phyloP scores from a whole-genome alignment of 2,797 vertebrate genomes.

The Darevskia mixta region DNA sequence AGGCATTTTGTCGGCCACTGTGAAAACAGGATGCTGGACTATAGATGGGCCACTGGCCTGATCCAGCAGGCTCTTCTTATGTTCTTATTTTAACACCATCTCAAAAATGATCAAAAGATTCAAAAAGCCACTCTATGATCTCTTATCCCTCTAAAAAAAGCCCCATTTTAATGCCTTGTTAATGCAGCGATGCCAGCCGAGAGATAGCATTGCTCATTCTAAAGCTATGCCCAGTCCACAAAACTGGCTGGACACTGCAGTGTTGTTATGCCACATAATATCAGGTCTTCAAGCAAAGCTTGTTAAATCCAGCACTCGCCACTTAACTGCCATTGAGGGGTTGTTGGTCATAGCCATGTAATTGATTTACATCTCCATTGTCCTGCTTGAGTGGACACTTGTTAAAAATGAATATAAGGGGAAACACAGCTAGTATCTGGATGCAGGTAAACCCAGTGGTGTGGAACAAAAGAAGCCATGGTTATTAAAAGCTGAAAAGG shows the following conservation, averaged over 20 bases:
- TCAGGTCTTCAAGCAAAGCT: slow-evolving; percentile 14
- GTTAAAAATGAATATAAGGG: slow-evolving; percentile 15
- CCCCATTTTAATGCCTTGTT: neutral
- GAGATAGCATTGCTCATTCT: neutral
- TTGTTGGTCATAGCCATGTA: slow-evolving; percentile 24
- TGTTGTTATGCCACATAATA: slow-evolving; percentile 20
- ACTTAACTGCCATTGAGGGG: slow-evolving; percentile 32
- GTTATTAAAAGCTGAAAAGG: neutral
- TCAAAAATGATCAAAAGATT: neutral
- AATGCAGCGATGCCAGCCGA: neutral
- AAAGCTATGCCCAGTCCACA: neutral
- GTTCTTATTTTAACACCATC: neutral
- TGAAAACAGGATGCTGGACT: too few species aligned
- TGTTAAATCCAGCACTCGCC: slow-evolving; percentile 29
- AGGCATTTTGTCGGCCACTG: too few species aligned
- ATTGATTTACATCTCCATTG: slow-evolving; percentile 26
- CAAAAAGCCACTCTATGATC: neutral
- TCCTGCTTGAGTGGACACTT: slow-evolving; percentile 26
- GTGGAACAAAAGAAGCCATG: neutral
- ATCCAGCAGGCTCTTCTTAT: too few species aligned
- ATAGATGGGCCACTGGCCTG: too few species aligned
- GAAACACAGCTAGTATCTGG: neutral
- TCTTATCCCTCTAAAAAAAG: neutral
- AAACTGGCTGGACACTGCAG: neutral
- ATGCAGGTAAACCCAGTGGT: neutral